Percentiles rank a stretch among this genome's conserved stretches.
These are phyloP conservation scores for Phymastichus coffea DNA, from an alignment of 1,140 invertebrate genomes.

Conservation along the genomic window DNA sequence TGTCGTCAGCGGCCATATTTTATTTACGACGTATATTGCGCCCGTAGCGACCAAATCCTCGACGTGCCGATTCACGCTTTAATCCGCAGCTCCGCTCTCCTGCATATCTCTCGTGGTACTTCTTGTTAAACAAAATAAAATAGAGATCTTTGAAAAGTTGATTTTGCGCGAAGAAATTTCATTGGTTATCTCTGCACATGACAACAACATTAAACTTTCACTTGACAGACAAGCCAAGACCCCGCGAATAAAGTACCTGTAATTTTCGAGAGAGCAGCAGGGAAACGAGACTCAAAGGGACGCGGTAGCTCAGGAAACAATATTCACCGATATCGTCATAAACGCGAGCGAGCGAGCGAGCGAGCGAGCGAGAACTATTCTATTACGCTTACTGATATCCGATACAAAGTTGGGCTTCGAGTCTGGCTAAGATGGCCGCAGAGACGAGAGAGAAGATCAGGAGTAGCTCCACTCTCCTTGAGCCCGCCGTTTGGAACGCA, in stretches of 20 bases:
- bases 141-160: too few species aligned
- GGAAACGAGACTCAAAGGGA: not conserved
- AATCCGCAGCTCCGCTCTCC: slow-evolving; percentile 6
- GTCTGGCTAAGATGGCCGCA: too few species aligned
- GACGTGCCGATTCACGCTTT: slow-evolving; percentile 18
- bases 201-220: too few species aligned
- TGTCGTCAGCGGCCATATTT: slow-evolving; percentile 39
- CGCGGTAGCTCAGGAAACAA: not conserved
- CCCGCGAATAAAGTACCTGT: too few species aligned
- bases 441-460: too few species aligned
- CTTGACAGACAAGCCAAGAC: too few species aligned
- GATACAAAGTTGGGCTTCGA: slow-evolving; percentile 55
- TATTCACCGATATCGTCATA: slow-evolving; percentile 25
- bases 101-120: too few species aligned
- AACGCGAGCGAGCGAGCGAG: slow-evolving; percentile 34
- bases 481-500: too few species aligned
- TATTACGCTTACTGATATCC: slow-evolving; percentile 53
- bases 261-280: not conserved
- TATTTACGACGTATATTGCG: slow-evolving; percentile 37
- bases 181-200: too few species aligned
- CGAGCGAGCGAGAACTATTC: slow-evolving; percentile 49
- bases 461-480: too few species aligned
- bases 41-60: slow-evolving; percentile 33
- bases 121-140: too few species aligned
- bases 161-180: too few species aligned